Base-by-base conservation (phyloP, 1,140 invertebrate genomes). In the Hypothenemus hampei region DNA sequence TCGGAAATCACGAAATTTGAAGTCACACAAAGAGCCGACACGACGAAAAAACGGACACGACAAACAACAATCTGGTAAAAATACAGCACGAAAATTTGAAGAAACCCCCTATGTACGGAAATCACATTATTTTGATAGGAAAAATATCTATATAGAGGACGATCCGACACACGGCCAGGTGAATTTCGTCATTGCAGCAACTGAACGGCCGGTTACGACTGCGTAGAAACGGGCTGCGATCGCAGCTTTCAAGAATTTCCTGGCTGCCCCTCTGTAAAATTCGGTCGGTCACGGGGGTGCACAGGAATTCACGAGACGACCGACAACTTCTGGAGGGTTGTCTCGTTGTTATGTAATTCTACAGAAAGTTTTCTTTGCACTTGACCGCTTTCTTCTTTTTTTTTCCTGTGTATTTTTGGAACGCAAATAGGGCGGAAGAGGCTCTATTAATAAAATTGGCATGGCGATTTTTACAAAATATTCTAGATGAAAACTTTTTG, bases 161-260 rank as follows among this genome's bases (percentile, higher is more conserved):
- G 62, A 63, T 11, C 21, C 55, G 46, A 57, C 58, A 54, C 53
- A 61, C 56, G 40, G 59, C 47, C 62, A 61, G 59, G 59, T 50
- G 23, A 41, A 18, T 52, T 36, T 62, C 60, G 60, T 62, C 60
- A 62, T 57, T 62, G 60, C 60, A 62, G 53, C 46, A 50, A 55
- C 29, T 21, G 56, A 53, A 57, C 24, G 35, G 47, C 26, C 20
- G 31, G 29, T 15, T 26, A 49, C 46, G 46, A 37, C 46, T 49
- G 46, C 46, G 46, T 49, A 44, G 10, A 53, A 39, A 35, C 29
- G 67, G 53, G n/a, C n/a, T n/a, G n/a, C 63, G 69, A 66, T 55
- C 69, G 69, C 61, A 33, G 46, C 35, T 56, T 31, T 22, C 39
- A 19, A 22, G 26, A 22, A 10, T 47, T 47, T 47, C 49, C 21